Evolutionary conservation across 30 jellyfish, hydroid and myxozoan species (phyloP).

Genomic region (Chrysaora quinquecirrha): DNA sequence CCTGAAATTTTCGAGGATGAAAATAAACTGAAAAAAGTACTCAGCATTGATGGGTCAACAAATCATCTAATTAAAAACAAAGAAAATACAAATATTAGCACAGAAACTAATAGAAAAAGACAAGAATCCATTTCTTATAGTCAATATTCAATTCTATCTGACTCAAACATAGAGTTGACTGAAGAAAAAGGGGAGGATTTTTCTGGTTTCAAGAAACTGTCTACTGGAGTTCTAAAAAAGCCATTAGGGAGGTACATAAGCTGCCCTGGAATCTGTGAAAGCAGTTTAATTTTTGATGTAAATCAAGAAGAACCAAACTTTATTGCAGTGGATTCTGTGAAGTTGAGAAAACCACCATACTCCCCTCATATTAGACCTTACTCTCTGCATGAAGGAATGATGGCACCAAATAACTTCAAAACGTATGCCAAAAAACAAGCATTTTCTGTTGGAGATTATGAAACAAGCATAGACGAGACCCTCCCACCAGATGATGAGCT

Average conservation of each 20-base stretch:
- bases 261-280: conserved; percentile 33
- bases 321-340: neutral
- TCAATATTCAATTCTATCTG: neutral
- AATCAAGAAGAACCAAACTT: neutral
- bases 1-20: conserved; percentile 38
- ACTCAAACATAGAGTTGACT: neutral
- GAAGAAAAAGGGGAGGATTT: neutral
- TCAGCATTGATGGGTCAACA: neutral
- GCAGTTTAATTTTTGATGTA: neutral
- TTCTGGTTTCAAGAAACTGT: neutral
- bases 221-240: neutral
- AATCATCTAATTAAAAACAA: neutral
- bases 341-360: conserved; percentile 22
- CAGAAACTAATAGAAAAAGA: neutral
- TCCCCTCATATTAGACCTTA: conserved; percentile 59
- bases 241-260: neutral
- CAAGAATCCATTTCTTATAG: neutral
- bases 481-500: conserved; percentile 14
- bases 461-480: neutral
- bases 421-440: neutral
- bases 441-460: neutral
- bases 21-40: neutral
- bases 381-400: conserved; percentile 47
- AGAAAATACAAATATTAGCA: neutral
- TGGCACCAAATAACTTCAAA: conserved; percentile 17